Percentiles rank a stretch among this genome's conserved stretches.
These are phyloP conservation scores for Euglossa dilemma DNA, from an alignment of 1,140 invertebrate species.

Conservation along the genomic window DNA sequence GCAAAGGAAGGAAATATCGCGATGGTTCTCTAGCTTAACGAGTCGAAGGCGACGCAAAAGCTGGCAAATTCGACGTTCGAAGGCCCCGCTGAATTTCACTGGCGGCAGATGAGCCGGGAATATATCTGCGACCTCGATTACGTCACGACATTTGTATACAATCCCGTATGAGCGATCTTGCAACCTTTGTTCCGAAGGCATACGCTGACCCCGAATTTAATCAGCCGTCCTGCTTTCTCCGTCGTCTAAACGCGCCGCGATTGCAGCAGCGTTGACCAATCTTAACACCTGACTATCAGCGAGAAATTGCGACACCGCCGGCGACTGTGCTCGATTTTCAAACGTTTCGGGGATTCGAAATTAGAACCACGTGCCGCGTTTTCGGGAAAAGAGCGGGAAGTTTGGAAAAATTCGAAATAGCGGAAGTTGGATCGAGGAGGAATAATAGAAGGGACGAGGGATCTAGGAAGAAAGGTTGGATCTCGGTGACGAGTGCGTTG, in stretches of 20 bases:
- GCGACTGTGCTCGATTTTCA: background rate
- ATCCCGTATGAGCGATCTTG: slow-evolving; percentile 7
- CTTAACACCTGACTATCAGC: background rate
- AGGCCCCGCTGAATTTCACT: background rate
- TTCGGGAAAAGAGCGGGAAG: too few species aligned
- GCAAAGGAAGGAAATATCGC: background rate
- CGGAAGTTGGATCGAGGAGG: too few species aligned
- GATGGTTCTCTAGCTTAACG: background rate
- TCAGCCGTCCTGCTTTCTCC: slow-evolving; percentile 41
- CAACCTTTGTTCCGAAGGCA: slow-evolving; percentile 40
- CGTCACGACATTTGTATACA: slow-evolving; percentile 46
- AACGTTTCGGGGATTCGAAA: too few species aligned
- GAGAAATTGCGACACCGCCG: background rate
- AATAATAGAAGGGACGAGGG: too few species aligned
- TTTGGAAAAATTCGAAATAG: too few species aligned
- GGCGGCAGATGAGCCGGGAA: background rate
- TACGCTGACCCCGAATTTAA: slow-evolving; percentile 43
- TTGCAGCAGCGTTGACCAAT: slow-evolving; percentile 26
- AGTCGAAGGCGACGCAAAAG: too few species aligned
- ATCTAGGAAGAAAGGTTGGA: too few species aligned
- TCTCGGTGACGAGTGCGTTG: too few species aligned
- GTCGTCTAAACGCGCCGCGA: slow-evolving; percentile 1
- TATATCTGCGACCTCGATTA: background rate
- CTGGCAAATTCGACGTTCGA: background rate
- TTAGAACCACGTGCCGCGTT: too few species aligned